These are phyloP conservation scores for Brassicogethes aeneus DNA, from an alignment of 2,888 invertebrate genomes.

Conservation along the genomic window DNA sequence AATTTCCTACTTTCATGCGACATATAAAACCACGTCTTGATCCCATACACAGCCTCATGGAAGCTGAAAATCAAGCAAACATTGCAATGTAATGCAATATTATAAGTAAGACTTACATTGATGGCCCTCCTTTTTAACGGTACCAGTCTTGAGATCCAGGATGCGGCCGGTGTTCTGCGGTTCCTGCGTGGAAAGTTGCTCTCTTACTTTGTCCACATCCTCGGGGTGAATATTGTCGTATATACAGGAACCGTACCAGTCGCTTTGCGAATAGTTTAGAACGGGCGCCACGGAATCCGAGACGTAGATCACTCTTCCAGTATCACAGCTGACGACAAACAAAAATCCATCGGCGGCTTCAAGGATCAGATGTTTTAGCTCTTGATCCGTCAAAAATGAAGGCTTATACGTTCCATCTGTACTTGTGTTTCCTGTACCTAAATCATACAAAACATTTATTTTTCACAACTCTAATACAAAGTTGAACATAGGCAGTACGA, in stretches of 20 bases:
- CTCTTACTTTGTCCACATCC: constrained; percentile 92
- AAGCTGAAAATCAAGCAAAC: constrained; percentile 50
- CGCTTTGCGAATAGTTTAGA: constrained; percentile 92
- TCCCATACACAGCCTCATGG: constrained; percentile 97
- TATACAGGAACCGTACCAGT: constrained; percentile 95
- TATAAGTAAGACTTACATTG: constrained; percentile 82
- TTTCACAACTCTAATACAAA: constrained; percentile 7
- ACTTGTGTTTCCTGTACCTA: constrained; percentile 95
- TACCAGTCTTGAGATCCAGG: constrained; percentile 95
- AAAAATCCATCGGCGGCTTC: constrained; percentile 99
- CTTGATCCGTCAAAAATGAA: constrained; percentile 97
- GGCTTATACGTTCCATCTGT: constrained; percentile 97
- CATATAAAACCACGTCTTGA: constrained; percentile 98
- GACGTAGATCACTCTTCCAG: constrained; percentile 94
- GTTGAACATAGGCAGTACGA: too few relatives aligned
- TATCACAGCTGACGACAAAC: constrained; percentile 94
- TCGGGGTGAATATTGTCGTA: constrained; percentile 97
- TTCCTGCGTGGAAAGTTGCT: constrained; percentile 95
- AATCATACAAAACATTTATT: constrained; percentile 29
- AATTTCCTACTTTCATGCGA: constrained; percentile 93
- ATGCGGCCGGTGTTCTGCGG: constrained; percentile 93
- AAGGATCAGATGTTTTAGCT: constrained; percentile 94
- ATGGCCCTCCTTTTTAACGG: constrained; percentile 97
- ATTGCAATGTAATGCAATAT: neutral
- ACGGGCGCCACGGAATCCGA: constrained; percentile 98